phyloP scores from a whole-genome alignment of 1,140 invertebrate species.

The Drosophila sechellia region DNA sequence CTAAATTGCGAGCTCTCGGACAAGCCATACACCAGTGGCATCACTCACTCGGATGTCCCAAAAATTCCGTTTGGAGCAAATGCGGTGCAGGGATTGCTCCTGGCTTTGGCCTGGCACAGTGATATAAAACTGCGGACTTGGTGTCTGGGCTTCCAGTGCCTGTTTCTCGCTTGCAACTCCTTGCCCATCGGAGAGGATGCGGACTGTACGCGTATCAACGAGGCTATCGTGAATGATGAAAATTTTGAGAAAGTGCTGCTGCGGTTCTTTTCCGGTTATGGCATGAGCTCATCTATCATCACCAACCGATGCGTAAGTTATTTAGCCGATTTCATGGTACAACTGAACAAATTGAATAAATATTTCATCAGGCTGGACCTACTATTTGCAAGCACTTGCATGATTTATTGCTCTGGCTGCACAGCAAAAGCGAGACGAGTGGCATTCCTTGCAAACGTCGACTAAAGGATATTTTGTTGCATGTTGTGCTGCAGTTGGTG shows the following conservation, averaged over 20 bases:
- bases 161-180: slow-evolving; percentile 87
- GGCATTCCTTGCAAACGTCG: slow-evolving; percentile 86
- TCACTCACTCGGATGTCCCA: slow-evolving; percentile 88
- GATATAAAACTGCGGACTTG: slow-evolving; percentile 90
- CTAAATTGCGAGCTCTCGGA: slow-evolving; percentile 88
- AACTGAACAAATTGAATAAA: not conserved
- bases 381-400: slow-evolving; percentile 90
- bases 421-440: slow-evolving; percentile 89
- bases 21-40: slow-evolving; percentile 82
- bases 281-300: slow-evolving; percentile 84
- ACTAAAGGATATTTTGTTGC: slow-evolving; percentile 89
- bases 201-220: slow-evolving; percentile 85
- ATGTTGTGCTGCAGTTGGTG: slow-evolving; percentile 89
- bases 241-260: slow-evolving; percentile 90
- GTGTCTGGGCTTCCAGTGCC: slow-evolving; percentile 89
- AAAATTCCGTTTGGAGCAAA: slow-evolving; percentile 89
- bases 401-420: slow-evolving; percentile 89
- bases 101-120: slow-evolving; percentile 88
- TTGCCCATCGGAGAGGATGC: slow-evolving; percentile 68
- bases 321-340: not conserved
- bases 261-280: slow-evolving; percentile 89
- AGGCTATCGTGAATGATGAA: slow-evolving; percentile 88
- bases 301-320: slow-evolving; percentile 80
- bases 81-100: slow-evolving; percentile 89
- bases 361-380: slow-evolving; percentile 88